Evolutionary conservation across 2,797 vertebrate genomes (phyloP).

Genomic region (Euthynnus affinis): DNA sequence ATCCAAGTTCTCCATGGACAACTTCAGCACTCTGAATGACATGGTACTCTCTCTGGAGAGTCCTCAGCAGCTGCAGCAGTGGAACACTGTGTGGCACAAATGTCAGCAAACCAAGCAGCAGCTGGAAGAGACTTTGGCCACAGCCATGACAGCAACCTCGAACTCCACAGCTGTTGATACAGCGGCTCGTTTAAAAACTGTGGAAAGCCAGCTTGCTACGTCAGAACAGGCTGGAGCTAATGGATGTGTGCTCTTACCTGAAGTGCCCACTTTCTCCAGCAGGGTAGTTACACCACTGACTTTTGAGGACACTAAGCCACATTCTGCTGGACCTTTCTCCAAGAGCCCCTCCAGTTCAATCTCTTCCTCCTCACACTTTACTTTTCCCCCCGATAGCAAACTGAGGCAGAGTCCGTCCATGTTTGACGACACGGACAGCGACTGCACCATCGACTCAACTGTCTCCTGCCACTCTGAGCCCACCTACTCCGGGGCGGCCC

Average conservation of each 20-base stretch:
- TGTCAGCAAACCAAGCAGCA: conserved; percentile 84
- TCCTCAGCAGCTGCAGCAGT: conserved; percentile 80
- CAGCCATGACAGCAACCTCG: conserved; percentile 23
- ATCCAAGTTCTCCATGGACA: conserved; percentile 85
- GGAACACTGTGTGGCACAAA: conserved; percentile 84
- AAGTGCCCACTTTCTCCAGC: conserved; percentile 11
- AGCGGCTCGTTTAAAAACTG: conserved; percentile 13
- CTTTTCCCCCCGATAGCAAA: conserved; percentile 69
- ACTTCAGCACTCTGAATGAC: conserved; percentile 83
- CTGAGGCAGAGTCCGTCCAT: conserved; percentile 72
- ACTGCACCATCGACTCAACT: conserved; percentile 85
- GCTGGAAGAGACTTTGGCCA: conserved; percentile 81
- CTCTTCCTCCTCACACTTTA: conserved; percentile 74
- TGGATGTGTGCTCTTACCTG: conserved; percentile 54
- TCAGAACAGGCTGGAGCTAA: conserved; percentile 41
- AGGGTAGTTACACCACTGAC: conserved; percentile 29
- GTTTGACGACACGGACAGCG: conserved; percentile 86
- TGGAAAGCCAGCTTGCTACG: conserved; percentile 17
- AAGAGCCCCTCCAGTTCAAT: conserved; percentile 65
- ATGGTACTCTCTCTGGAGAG: conserved; percentile 82
- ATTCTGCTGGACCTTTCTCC: conserved; percentile 71
- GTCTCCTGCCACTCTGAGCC: conserved; percentile 86
- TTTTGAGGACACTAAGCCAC: conserved; percentile 73
- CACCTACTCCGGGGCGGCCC: conserved; percentile 70
- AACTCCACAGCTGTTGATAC: conserved; percentile 9